These are phyloP conservation scores for Miichthys miiuy DNA, from an alignment of 2,797 vertebrate species.

Conservation along the genomic window DNA sequence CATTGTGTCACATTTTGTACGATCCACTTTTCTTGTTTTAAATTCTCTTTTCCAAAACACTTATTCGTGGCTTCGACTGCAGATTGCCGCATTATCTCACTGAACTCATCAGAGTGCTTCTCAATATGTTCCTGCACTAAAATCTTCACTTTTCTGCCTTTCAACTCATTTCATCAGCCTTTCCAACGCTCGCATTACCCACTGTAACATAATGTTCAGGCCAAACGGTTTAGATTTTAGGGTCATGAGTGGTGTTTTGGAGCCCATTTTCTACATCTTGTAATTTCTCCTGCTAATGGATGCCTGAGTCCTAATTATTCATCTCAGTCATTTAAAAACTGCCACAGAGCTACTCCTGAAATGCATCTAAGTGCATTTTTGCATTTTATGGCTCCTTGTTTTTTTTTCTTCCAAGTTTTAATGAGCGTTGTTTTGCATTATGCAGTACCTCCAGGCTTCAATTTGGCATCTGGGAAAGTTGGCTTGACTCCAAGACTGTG, in stretches of 20 bases:
- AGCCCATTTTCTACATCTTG: conserved; percentile 60
- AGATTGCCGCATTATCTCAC: background rate
- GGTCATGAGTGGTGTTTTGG: conserved; percentile 49
- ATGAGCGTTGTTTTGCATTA: conserved; percentile 81
- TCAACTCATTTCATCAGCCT: conserved; percentile 41
- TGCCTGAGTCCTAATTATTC: conserved; percentile 74
- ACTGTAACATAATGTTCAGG: conserved; percentile 39
- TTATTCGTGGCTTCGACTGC: conserved; percentile 1
- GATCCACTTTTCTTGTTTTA: no score
- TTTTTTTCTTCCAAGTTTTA: conserved; percentile 73
- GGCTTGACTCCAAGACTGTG: conserved; percentile 77
- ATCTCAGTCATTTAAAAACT: conserved; percentile 60
- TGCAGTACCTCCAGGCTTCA: conserved; percentile 78
- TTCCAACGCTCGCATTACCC: conserved; percentile 6
- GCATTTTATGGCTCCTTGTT: conserved; percentile 73
- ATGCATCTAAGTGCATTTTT: conserved; percentile 70
- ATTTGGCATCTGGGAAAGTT: conserved; percentile 81
- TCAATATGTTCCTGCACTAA: conserved; percentile 14
- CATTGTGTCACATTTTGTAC: background rate
- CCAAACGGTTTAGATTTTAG: conserved; percentile 37
- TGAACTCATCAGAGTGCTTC: conserved; percentile 28
- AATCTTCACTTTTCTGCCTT: conserved; percentile 5
- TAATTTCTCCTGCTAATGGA: conserved; percentile 76
- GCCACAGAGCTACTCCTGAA: conserved; percentile 63
- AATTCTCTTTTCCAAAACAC: background rate